Percentiles rank a stretch among this genome's conserved stretches.
Conservation (phyloP, 92 coral and sea anemone genomes). For the Zoanthus solanderi region DNA sequence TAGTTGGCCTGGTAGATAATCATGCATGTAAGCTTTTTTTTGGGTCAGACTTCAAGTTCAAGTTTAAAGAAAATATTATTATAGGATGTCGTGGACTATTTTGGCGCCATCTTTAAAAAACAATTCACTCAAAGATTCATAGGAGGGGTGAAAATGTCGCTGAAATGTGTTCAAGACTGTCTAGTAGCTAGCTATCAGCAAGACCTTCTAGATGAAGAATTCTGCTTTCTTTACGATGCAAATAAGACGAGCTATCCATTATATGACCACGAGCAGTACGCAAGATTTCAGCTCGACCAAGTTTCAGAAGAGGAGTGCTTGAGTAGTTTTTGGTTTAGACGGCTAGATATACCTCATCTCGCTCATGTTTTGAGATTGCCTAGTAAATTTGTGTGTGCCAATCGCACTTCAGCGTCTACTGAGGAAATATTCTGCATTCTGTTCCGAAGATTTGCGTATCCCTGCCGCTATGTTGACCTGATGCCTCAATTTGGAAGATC, state of each 20-base stretch:
- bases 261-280: constrained; percentile 16
- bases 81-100: constrained; percentile 8
- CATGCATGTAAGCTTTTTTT: constrained; percentile 17
- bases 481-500: constrained; percentile 62
- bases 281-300: constrained; percentile 27
- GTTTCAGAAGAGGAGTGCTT: constrained; percentile 54
- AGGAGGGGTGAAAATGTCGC: constrained; percentile 10
- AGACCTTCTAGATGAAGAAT: constrained; percentile 51
- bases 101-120: constrained; percentile 12
- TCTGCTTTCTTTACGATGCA: constrained; percentile 41
- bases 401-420: constrained; percentile 48
- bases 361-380: constrained; percentile 46
- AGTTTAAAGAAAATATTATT: constrained; percentile 1
- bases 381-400: constrained; percentile 44
- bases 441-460: constrained; percentile 52
- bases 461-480: constrained; percentile 58
- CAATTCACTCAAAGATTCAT: background rate
- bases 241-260: constrained; percentile 20
- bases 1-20: constrained; percentile 6
- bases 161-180: constrained; percentile 14
- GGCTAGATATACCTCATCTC: constrained; percentile 42
- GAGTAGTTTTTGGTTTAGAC: constrained; percentile 46
- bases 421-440: constrained; percentile 52
- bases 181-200: constrained; percentile 29
- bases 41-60: background rate